Evolutionary conservation across 2,113 vertebrate genomes (phyloP).

Genomic region (Polypterus bichir): DNA sequence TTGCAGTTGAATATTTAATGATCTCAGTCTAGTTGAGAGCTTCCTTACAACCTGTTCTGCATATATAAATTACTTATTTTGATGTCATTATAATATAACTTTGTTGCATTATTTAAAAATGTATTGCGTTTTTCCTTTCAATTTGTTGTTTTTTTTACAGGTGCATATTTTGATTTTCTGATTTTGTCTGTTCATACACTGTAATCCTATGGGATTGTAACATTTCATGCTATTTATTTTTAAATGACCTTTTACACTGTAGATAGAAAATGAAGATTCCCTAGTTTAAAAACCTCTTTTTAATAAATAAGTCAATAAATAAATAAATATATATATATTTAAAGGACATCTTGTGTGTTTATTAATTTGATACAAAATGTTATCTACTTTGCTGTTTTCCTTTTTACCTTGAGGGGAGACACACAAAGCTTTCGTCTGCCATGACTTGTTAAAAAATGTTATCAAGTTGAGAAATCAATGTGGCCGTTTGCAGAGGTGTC

Average conservation of each 20-base stretch:
- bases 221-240: conserved; percentile 6
- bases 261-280: conserved; percentile 30
- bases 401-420: too few relatives aligned
- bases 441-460: too few relatives aligned
- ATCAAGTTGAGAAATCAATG: too few relatives aligned
- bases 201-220: conserved; percentile 3
- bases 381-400: too few relatives aligned
- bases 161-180: conserved; percentile 19
- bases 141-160: conserved; percentile 23
- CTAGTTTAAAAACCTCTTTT: conserved; percentile 23
- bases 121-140: conserved; percentile 8
- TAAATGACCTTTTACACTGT: conserved; percentile 54
- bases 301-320: conserved; percentile 39
- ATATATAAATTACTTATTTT: conserved; percentile 3
- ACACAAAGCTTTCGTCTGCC: too few relatives aligned
- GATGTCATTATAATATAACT: conserved; percentile 7
- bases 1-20: neutral
- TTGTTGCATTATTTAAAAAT: conserved; percentile 6
- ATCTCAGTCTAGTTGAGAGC: neutral
- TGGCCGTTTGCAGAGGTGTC: too few relatives aligned
- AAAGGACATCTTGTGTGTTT: too few relatives aligned
- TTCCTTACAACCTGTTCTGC: conserved; percentile 4
- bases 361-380: too few relatives aligned
- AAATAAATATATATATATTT: conserved; percentile 14
- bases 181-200: conserved; percentile 17